Base-by-base conservation (phyloP, 2,888 invertebrate genomes). In the Drosophila paracracens region DNA sequence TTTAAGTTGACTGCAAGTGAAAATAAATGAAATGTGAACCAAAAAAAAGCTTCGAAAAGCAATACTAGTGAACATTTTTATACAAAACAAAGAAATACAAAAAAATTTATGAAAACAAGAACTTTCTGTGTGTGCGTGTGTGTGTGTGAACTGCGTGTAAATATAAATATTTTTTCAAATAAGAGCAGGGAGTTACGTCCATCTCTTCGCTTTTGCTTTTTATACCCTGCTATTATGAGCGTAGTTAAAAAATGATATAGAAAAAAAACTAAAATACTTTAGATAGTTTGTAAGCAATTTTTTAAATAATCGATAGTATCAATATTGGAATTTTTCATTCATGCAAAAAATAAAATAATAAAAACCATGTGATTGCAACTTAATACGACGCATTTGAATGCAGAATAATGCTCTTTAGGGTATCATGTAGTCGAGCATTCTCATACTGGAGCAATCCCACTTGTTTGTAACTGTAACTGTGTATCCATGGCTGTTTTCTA, bases 1-100 rank as follows among this genome's bases (percentile, higher is more conserved):
- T 62, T 59, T 64, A 52, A 71, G 76, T 70, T 66, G 79, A 70
- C 75, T 81, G 70, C 77, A 74, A 89, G 88, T 75, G 81, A 88
- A 88, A 83, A 88, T 88, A 89, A 88, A 89, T 88, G 90, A 88
- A 88, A 89, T 88, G 90, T 88, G 88, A 89, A 89, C 81, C 88
- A 79, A 65, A 76, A 74, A 83, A 86, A 81, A 79, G 89, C 86
- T 87, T 87, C 85, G 76, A 87, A 87, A 89, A 89, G 89, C 87
- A 88, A 87, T 87, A 88, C 88, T 88, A 82, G 76, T 77, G 75
- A 75, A 89, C 61, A 78, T 67, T 76, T 70, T 79, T 73, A 68
- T 72, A 71, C 62, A 75, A 79, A 88, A 82, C 67, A 78, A 74
- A 78, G 52, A 76, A 66, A 50, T 57, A 70, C 21, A 63, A 36